Conservation (phyloP, 1,140 invertebrate genomes). For the Drosophila equinoxialis region DNA sequence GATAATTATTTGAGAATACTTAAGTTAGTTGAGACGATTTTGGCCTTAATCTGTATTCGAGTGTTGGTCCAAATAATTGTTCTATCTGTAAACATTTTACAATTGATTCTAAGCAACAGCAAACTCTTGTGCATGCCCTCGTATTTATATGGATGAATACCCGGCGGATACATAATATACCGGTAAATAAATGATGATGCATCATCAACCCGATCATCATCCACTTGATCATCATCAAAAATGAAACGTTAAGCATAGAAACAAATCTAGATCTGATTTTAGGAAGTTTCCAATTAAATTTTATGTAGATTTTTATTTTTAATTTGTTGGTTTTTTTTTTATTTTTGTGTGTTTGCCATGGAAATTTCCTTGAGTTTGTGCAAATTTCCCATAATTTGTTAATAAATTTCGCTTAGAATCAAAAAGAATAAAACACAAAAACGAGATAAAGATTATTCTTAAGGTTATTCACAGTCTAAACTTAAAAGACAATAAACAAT, state of each 20-base stretch:
- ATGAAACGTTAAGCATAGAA: conserved; percentile 41
- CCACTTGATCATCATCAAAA: not conserved
- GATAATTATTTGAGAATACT: too few species aligned
- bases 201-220: conserved; percentile 6
- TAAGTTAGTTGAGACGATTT: too few species aligned
- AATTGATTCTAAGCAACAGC: too few species aligned
- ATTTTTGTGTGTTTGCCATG: conserved; percentile 17
- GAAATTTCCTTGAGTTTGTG: conserved; percentile 62
- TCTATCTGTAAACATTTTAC: too few species aligned
- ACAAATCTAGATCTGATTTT: conserved; percentile 44
- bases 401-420: conserved; percentile 45
- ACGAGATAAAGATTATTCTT: conserved; percentile 36
- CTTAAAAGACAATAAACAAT: conserved; percentile 54
- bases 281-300: conserved; percentile 39
- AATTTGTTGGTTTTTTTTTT: conserved; percentile 25
- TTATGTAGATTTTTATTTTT: conserved; percentile 18
- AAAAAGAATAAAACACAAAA: conserved; percentile 19
- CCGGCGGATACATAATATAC: conserved; percentile 25
- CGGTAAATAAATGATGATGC: conserved; percentile 35
- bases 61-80: too few species aligned
- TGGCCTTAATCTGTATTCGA: not conserved
- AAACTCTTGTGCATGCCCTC: not conserved
- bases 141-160: not conserved
- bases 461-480: conserved; percentile 32
- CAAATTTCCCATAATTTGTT: conserved; percentile 67